These are phyloP conservation scores for Punctoribates punctum DNA, from an alignment of 2,888 invertebrate genomes.

Conservation along the genomic window DNA sequence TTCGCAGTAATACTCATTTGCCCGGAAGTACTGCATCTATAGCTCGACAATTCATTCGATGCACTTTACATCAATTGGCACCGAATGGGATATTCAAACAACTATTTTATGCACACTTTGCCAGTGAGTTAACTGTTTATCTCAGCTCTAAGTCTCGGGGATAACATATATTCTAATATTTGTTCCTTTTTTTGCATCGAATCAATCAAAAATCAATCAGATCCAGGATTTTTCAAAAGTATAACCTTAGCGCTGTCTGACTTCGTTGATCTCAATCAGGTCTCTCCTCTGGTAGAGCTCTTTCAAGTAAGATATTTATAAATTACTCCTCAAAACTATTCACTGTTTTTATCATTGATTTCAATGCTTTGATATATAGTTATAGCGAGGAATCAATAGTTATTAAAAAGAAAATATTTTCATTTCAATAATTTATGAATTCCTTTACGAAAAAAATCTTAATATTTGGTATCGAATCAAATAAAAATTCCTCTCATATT, in stretches of 20 bases:
- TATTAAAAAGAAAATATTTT: not conserved
- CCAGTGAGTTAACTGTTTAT: constrained; percentile 60
- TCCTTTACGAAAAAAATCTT: not conserved
- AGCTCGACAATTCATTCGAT: constrained; percentile 93
- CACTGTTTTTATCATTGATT: not conserved
- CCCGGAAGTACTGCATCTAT: constrained; percentile 94
- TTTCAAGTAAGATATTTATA: constrained; percentile 63
- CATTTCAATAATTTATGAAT: constrained; percentile 3
- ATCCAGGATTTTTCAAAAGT: constrained; percentile 83
- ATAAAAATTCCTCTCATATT: not conserved
- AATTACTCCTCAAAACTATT: constrained; percentile 27
- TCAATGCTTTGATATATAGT: not conserved
- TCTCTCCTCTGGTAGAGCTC: constrained; percentile 85
- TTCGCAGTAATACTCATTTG: constrained; percentile 66
- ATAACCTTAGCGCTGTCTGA: constrained; percentile 89
- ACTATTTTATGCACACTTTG: constrained; percentile 83
- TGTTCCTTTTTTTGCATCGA: constrained; percentile 30
- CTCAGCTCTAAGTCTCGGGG: not conserved
- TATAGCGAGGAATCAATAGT: not conserved
- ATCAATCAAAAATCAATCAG: constrained; percentile 49
- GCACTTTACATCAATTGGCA: constrained; percentile 91
- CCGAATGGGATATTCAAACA: constrained; percentile 95
- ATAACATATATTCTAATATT: constrained; percentile 27
- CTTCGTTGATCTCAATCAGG: constrained; percentile 91
- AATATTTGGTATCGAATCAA: not conserved